Percentiles rank a stretch among this genome's conserved stretches.
Evolutionary conservation across 2,113 vertebrate species (phyloP).

Genomic region (Pituophis catenifer): DNA sequence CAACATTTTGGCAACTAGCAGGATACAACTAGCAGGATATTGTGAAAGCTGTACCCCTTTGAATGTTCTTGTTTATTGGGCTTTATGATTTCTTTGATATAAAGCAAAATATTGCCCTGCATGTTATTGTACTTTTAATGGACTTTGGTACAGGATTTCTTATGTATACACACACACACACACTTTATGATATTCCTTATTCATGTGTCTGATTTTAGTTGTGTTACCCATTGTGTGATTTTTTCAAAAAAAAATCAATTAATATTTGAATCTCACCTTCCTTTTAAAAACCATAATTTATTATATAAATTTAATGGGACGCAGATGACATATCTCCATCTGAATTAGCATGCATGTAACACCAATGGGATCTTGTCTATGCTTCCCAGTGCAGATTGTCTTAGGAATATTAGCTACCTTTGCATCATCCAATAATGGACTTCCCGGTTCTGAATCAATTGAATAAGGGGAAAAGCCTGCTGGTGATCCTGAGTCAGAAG

Average conservation of each 20-base stretch:
- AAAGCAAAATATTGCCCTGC: not conserved
- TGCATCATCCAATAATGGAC: constrained; percentile 89
- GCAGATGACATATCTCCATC: not conserved
- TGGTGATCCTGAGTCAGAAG: constrained; percentile 92
- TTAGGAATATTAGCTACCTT: constrained; percentile 72
- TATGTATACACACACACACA: not conserved
- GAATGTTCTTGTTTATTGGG: not conserved
- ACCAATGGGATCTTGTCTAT: not conserved
- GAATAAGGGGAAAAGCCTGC: constrained; percentile 92
- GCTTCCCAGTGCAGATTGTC: not conserved
- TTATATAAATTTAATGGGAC: not conserved
- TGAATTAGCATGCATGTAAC: not conserved
- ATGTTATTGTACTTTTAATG: not conserved
- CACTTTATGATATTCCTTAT: not conserved
- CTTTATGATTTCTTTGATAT: not conserved
- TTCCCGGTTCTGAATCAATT: constrained; percentile 93
- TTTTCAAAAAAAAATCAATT: not conserved
- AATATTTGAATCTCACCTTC: not conserved
- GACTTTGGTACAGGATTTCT: not conserved
- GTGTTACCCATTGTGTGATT: not conserved
- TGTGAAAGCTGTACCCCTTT: not conserved
- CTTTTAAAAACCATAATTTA: not conserved
- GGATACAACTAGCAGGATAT: not conserved
- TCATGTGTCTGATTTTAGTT: not conserved
- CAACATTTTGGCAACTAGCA: not conserved